Base-by-base conservation (phyloP, 2,797 vertebrate species). In the Cossypha dichroa region DNA sequence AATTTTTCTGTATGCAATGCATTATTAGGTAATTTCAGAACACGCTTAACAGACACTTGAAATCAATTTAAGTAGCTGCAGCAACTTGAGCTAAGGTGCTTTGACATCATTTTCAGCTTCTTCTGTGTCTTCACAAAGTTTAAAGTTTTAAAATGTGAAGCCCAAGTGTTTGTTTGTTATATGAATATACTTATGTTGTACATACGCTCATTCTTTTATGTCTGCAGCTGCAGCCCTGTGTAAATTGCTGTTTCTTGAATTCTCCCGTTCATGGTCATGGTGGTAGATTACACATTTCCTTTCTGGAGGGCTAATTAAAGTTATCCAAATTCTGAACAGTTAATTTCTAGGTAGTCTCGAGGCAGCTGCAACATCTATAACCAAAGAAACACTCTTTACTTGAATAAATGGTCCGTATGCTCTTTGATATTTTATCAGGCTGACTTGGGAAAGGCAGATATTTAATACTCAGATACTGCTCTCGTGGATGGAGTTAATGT, bases 271-370 rank as follows among this genome's bases (percentile, higher is more conserved):
- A 89, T 45, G 84, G n/a, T 78, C 62, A 19, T 19, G 31, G 67
- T 41, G 28, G 45, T 59, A 82, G 78, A 85, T 95, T 73, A 76
- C 63, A 93, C 40, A 59, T 92, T 96, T 95, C 67, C 84, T 69
- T 94, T 92, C 89, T 92, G 70, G 36, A 91, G 36, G 55, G 67
- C 55, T 92, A 92, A 92, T 93, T 95, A 85, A 91, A 73, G 48
- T 91, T 36, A 85, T 89, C 74, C 59, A 82, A 91, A 91, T 90
- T 77, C 69, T 85, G 63, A 89, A 69, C 74, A 52, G 51, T 76
- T 95, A 85, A 96, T 95, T 94, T 87, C 59, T 94, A 93, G 87
- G 70, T 93, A 91, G 48, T 82, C 52, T 89, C 0, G 0, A 82
- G 75, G 49, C 78, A 94, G 78, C 87, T 96, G 93, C 63, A 85